Evolutionary conservation across 92 coral and sea anemone genomes (phyloP), one percentile per base, ranked within the genome.

Genomic region (Micromussa lordhowensis): DNA sequence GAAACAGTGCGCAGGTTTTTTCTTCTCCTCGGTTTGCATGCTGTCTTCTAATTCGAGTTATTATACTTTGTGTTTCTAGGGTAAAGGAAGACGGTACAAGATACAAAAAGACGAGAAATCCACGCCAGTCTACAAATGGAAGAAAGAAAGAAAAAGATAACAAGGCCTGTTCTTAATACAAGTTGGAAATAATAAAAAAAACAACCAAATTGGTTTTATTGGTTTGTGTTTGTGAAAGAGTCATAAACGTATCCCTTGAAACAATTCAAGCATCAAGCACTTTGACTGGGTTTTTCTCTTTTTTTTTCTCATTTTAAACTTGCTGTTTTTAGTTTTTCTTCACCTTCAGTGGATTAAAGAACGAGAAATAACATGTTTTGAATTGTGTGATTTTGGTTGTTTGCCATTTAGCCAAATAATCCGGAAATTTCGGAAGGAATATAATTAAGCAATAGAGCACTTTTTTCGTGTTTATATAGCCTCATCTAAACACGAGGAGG

Each of bases 81-180:
- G 99, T 29, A 97, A 97, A 32, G 99, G 99, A 19, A 87, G 88
- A 44, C 89, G 96, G 28, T 28, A n/a, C 36, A 97, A 96, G 69
- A 77, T 97, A 32, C 78, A 93, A 4, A 81, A 88, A 49, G 84
- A 90, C 35, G 94, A 88, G 48, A 91, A 92, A 12, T 59, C 91
- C 16, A 84, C 95, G 3, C 95, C 95, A 26, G 91, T 94, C 11
- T 97, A 94, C 69, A 91, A 82, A 88, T 97, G 99, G 99, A 97
- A 72, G 82, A 97, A 91, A 74, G 95, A 97, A 74, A 88, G 99
- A 61, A 94, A 94, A 71, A 96, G 82, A 88, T 97, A 57, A n/a
- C 76, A 31, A 28, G 11, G 12, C 9, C 8, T 31, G 44, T 14
- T 34, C 24, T 28, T 70, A 8, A 29, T 4, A 72, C 5, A 31